Percentiles rank a stretch among this genome's conserved stretches.
Conservation (phyloP, 2,888 invertebrate species). For the Drosophila fungiperda region DNA sequence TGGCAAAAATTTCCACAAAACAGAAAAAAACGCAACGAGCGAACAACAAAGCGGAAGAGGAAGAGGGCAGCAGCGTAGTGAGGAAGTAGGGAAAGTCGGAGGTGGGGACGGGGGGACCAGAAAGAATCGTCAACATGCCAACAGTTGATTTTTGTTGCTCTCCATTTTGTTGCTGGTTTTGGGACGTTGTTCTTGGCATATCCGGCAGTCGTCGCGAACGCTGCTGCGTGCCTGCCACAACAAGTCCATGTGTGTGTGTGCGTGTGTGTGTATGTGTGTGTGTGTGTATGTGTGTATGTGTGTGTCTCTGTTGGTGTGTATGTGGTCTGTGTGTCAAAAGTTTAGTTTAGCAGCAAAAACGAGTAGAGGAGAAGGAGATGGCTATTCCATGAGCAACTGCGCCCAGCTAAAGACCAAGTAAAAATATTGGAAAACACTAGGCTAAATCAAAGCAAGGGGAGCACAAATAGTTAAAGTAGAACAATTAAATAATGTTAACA, state of each 20-base stretch:
- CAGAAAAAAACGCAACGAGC: slow-evolving; percentile 6
- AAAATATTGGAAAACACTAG: slow-evolving; percentile 31
- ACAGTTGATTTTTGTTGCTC: slow-evolving; percentile 76
- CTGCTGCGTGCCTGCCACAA: slow-evolving; percentile 70
- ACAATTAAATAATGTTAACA: slow-evolving; percentile 2
- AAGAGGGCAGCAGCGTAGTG: background rate
- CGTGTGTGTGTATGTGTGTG: slow-evolving; percentile 1
- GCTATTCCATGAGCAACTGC: slow-evolving; percentile 2
- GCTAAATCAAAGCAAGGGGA: slow-evolving; percentile 7
- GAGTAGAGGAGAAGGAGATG: slow-evolving; percentile 11
- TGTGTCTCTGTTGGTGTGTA: slow-evolving; percentile 6
- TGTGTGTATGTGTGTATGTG: slow-evolving; percentile 10
- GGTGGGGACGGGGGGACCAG: background rate
- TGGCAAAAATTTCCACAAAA: slow-evolving; percentile 81
- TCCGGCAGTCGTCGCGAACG: slow-evolving; percentile 70
- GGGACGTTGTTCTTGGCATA: slow-evolving; percentile 74
- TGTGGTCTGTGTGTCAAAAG: slow-evolving; percentile 46
- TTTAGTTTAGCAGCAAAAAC: slow-evolving; percentile 36
- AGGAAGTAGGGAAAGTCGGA: background rate
- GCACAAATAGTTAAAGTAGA: background rate
- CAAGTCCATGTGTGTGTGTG: slow-evolving; percentile 28
- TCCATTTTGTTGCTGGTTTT: slow-evolving; percentile 56
- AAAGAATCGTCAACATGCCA: slow-evolving; percentile 76
- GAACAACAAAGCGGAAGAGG: slow-evolving; percentile 1
- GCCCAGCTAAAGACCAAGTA: slow-evolving; percentile 24